Conservation (phyloP, 1,140 invertebrate species). For the Drosophila kohkoa region DNA sequence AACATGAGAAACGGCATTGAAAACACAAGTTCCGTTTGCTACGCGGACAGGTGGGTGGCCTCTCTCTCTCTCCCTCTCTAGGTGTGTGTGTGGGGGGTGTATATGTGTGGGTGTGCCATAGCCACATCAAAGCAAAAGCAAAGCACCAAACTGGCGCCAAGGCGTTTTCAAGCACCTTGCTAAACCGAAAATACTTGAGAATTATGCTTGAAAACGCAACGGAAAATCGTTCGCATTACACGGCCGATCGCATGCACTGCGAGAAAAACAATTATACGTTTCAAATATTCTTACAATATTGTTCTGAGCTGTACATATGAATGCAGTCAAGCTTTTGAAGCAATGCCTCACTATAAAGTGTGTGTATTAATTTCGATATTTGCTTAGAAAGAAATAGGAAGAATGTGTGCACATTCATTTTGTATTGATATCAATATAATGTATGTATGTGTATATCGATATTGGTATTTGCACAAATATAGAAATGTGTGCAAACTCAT, state of each 20-base stretch:
- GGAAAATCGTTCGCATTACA: constrained; percentile 9
- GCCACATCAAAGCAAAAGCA: constrained; percentile 4
- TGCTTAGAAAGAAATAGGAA: too few relatives aligned
- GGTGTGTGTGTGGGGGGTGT: background rate
- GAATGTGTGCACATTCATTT: background rate
- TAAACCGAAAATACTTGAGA: constrained; percentile 15
- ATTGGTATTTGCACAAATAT: constrained; percentile 37
- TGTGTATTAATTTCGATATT: too few relatives aligned
- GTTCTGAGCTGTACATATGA: too few relatives aligned
- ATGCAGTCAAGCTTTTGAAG: background rate
- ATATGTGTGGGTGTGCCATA: constrained; percentile 15
- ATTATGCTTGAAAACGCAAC: background rate
- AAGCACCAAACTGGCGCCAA: constrained; percentile 7
- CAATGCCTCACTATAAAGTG: background rate
- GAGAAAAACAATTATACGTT: background rate
- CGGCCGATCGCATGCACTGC: constrained; percentile 15
- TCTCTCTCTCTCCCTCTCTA: background rate
- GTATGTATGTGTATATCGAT: constrained; percentile 31
- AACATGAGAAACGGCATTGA: constrained; percentile 63
- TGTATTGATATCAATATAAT: background rate
- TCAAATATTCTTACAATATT: background rate
- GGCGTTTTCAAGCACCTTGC: constrained; percentile 24
- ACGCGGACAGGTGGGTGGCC: constrained; percentile 16
- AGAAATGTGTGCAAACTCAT: constrained; percentile 50
- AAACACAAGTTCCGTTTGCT: constrained; percentile 53